Conservation (phyloP, 2,113 vertebrate species). For the Poicephalus meyeri region DNA sequence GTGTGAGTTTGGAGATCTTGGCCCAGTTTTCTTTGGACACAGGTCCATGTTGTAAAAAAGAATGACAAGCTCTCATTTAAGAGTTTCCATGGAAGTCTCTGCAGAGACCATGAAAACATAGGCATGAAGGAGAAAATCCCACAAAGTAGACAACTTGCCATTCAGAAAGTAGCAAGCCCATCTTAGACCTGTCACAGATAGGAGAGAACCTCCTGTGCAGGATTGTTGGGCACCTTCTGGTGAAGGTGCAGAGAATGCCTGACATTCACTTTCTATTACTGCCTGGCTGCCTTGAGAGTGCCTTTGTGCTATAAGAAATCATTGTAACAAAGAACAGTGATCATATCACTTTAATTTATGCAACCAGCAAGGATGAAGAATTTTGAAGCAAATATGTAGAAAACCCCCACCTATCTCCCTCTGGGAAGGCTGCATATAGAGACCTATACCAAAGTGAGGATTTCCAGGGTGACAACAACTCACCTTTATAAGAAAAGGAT, state of each 20-base stretch:
- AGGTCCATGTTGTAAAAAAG: neutral
- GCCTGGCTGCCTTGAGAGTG: neutral
- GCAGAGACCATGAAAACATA: neutral
- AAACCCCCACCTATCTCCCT: accelerated
- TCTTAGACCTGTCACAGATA: neutral
- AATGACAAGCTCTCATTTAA: neutral
- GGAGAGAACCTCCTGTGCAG: neutral
- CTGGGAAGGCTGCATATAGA: neutral
- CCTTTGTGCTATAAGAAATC: neutral
- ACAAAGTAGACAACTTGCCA: neutral
- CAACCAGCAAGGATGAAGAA: neutral
- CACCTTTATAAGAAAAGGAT: neutral
- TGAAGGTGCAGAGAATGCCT: neutral
- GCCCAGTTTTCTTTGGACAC: neutral
- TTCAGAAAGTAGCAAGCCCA: neutral
- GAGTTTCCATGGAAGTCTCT: neutral
- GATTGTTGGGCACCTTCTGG: neutral
- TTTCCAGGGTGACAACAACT: neutral
- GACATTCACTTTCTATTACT: neutral
- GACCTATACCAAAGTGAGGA: neutral
- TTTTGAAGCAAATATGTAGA: neutral
- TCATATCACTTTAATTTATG: neutral
- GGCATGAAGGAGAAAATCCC: neutral
- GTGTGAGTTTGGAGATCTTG: neutral
- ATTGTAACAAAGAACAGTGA: neutral